Evolutionary conservation across 1,140 invertebrate species (phyloP), one percentile per base, ranked within the genome.

Genomic region (Drosophila suzukii): DNA sequence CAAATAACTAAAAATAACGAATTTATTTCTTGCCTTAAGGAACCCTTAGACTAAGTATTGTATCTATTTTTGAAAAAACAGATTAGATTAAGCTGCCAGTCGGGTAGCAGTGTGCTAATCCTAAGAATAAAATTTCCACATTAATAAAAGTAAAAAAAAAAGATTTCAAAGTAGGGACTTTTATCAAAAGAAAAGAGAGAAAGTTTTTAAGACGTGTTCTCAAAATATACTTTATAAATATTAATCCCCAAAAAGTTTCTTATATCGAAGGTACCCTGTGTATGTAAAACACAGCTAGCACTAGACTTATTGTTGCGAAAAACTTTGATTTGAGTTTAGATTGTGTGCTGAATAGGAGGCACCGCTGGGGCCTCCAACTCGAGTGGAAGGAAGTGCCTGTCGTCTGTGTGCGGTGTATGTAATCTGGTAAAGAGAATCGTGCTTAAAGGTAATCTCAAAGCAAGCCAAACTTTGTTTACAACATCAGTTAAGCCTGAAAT

Each of bases 261-360:
- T 24, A 15, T 50, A 51, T 15, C 17, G 12, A 53, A 8, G 32
- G 0, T 13, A 11, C 15, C 34, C 63, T 63, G 60, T 61, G 44
- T 53, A 59, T 82, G 83, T 38, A 68, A 50, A 76, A 66, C 62
- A 83, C 57, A 39, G 53, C 30, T 24, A 49, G 46, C 56, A 70
- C 34, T 70, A 60, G 50, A 58, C 53, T 53, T 81, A 67, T 83
- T 75, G 47, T 73, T 66, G 38, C 62, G 70, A 70, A 68, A 75
- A 81, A 85, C 67, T 84, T 89, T 83, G 73, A 89, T 83, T 88
- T 46, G 83, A 79, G 75, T 79, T 77, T 66, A 70, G 75, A 65
- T 62, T 56, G 54, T 46, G 11, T 32, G 44, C 34, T 38, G 53
- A 76, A 36, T 47, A 30, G 56, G 47, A 32, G 24, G 43, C 44